Conservation (phyloP, 2,797 vertebrate species). For the Crocodylus rhombifer region DNA sequence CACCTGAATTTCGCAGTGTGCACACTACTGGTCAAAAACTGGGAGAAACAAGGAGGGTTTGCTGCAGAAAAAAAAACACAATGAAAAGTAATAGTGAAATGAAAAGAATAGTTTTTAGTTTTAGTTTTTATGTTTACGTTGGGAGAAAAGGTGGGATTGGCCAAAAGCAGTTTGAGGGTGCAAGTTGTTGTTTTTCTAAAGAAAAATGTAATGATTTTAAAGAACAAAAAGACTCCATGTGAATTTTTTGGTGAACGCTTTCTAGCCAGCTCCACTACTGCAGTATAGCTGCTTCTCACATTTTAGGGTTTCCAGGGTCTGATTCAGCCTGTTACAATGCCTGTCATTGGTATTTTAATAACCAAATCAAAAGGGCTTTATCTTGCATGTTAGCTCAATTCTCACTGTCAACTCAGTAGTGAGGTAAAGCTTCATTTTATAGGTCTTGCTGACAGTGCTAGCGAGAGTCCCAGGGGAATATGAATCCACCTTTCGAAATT, state of each 20-base stretch:
- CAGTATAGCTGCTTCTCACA: not conserved
- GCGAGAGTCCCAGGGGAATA: not conserved
- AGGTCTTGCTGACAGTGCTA: not conserved
- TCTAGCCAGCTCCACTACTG: not conserved
- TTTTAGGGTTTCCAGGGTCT: not conserved
- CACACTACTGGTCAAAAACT: not conserved
- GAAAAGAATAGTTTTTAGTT: not conserved
- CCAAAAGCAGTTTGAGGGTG: not conserved
- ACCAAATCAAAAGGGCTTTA: constrained; percentile 18
- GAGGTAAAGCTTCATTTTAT: not conserved
- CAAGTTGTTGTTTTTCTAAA: not conserved
- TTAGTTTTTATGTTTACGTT: not conserved
- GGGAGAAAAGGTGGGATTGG: not conserved
- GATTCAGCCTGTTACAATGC: not conserved
- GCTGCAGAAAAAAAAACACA: not conserved
- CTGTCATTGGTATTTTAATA: not conserved
- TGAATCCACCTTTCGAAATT: not conserved
- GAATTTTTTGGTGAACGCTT: not conserved
- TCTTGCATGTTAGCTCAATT: not conserved
- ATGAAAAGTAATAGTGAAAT: not conserved
- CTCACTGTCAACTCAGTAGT: not conserved
- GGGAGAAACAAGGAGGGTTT: not conserved
- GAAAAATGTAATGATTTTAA: not conserved
- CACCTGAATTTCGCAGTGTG: not conserved
- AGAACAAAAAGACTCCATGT: not conserved